A percentile compares a stretch with the other conserved stretches of the same genome.
Evolutionary conservation across 2,888 invertebrate species (phyloP).

Genomic region (Sarcophaga variegata): DNA sequence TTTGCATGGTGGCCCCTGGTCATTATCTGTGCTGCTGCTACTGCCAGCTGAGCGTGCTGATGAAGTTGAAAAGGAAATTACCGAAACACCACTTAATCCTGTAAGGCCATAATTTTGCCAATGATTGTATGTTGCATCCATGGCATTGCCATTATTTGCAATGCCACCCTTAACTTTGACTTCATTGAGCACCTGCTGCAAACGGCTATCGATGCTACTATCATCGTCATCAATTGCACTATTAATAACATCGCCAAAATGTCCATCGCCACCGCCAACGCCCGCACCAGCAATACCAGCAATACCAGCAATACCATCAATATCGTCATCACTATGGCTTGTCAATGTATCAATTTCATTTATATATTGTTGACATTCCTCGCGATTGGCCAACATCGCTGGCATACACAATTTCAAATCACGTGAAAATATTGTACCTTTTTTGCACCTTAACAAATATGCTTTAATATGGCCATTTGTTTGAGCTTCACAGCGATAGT

Average conservation of each 20-base stretch:
- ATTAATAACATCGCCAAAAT: constrained; percentile 49
- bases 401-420: constrained; percentile 87
- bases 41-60: constrained; percentile 75
- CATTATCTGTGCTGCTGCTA: constrained; percentile 59
- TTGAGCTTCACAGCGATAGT: constrained; percentile 89
- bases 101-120: constrained; percentile 78
- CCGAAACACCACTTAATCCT: constrained; percentile 79
- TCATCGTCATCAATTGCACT: constrained; percentile 71
- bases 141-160: constrained; percentile 71
- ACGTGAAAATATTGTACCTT: constrained; percentile 89
- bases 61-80: constrained; percentile 80
- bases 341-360: constrained; percentile 78
- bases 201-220: constrained; percentile 70
- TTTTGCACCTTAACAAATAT: constrained; percentile 88
- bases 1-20: constrained; percentile 82
- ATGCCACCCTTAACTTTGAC: constrained; percentile 60
- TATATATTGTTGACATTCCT: constrained; percentile 85
- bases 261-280: constrained; percentile 47
- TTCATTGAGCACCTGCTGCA: constrained; percentile 53
- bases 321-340: constrained; percentile 66
- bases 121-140: constrained; percentile 72
- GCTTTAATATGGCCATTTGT: constrained; percentile 82
- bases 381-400: constrained; percentile 86
- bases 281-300: constrained; percentile 66
- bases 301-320: constrained; percentile 66